Conservation (phyloP, 2,888 invertebrate genomes). For the Stramonita haemastoma region DNA sequence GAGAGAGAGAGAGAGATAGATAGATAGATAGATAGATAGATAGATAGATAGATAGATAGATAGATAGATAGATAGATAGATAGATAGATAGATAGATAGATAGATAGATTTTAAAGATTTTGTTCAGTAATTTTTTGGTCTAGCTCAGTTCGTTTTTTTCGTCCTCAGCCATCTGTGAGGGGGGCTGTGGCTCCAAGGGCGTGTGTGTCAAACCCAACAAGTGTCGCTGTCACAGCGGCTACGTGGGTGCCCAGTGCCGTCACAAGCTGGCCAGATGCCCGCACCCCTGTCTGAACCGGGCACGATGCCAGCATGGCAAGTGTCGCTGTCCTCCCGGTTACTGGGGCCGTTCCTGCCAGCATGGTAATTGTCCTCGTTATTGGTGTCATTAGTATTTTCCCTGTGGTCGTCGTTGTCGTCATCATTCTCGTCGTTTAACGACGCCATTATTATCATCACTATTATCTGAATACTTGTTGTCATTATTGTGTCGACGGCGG, state of each 20-base stretch:
- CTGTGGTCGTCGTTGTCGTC: background rate
- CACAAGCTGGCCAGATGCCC: conserved; percentile 60
- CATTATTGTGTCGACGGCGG: background rate
- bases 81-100: no score
- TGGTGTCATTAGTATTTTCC: background rate
- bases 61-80: no score
- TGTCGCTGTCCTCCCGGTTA: conserved; percentile 70
- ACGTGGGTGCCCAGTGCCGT: conserved; percentile 64
- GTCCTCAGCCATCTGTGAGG: conserved; percentile 71
- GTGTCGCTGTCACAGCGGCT: conserved; percentile 72
- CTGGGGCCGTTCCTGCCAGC: conserved; percentile 68
- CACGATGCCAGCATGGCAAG: conserved; percentile 69
- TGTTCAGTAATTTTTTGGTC: no score
- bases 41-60: no score
- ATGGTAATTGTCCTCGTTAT: conserved; percentile 54
- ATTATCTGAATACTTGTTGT: background rate
- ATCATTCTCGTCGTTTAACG: no score
- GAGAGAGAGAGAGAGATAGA: no score
- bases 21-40: no score
- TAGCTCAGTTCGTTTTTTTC: background rate
- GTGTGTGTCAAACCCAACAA: conserved; percentile 70
- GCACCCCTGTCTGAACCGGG: conserved; percentile 68
- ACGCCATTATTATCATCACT: no score
- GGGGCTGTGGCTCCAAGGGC: conserved; percentile 70
- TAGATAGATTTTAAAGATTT: no score